These are phyloP conservation scores for Ambastaia sidthimunki DNA, from an alignment of 2,797 vertebrate species.

Conservation along the genomic window DNA sequence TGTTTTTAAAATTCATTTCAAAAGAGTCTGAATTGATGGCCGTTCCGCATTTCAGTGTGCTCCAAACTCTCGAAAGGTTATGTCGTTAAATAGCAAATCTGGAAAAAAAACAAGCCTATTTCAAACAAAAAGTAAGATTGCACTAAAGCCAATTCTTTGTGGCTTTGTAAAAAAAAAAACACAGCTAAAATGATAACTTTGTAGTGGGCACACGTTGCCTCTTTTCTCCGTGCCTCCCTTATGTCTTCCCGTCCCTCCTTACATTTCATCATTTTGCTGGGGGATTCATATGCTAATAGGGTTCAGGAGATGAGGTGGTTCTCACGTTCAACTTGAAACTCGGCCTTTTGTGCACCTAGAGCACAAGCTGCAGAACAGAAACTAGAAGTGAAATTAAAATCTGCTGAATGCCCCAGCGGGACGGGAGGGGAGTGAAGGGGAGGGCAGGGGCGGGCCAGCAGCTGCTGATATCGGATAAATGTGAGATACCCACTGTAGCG, in stretches of 20 bases:
- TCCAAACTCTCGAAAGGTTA: no score
- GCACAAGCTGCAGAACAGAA: constrained; percentile 81
- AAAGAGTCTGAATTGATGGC: neutral
- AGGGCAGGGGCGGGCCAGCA: constrained; percentile 47
- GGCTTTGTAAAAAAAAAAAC: constrained; percentile 19
- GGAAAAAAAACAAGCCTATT: neutral
- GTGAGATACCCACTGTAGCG: constrained; percentile 61
- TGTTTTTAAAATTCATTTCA: neutral
- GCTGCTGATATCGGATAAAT: constrained; percentile 63
- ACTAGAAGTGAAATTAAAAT: constrained; percentile 86
- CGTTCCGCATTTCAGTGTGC: neutral
- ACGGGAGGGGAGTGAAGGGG: constrained; percentile 63
- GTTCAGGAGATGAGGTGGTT: constrained; percentile 94
- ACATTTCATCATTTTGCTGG: constrained; percentile 76
- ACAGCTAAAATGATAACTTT: constrained; percentile 40
- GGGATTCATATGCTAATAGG: constrained; percentile 92
- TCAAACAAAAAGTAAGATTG: neutral
- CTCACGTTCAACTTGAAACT: constrained; percentile 91
- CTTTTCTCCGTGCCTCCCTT: constrained; percentile 30
- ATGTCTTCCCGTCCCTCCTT: constrained; percentile 60
- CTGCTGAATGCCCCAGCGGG: constrained; percentile 80
- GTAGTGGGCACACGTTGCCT: constrained; percentile 52
- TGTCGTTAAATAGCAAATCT: neutral
- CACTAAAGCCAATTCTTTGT: neutral
- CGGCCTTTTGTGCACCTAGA: constrained; percentile 84